Evolutionary conservation across 2,113 vertebrate genomes (phyloP), one percentile per base, ranked within the genome.

Genomic region (Pheucticus melanocephalus): DNA sequence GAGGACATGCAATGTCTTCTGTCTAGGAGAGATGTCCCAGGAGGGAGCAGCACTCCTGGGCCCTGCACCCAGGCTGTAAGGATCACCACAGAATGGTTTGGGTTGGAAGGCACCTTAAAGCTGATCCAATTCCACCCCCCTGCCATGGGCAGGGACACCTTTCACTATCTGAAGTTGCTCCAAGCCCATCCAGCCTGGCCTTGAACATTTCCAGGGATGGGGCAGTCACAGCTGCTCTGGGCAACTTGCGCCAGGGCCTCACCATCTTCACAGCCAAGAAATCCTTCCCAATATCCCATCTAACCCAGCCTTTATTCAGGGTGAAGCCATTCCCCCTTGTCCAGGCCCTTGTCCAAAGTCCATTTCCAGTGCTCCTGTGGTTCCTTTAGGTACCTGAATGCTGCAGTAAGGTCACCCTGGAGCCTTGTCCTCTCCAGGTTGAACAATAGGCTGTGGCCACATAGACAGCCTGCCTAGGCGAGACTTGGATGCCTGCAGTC

Each of bases 121-220:
- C 20, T 18, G 37, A 39, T 37, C 23, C 22, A 59, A 6, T 51
- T 20, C 44, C 23, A 8, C 2, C 12, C 5, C 5, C 3, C 18
- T 59, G 44, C 10, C 68, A 33, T 14, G 12, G 12, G 3, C 12
- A 59, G 33, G 19, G 22, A 39, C 44, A 66, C 2, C 5, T 88
- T 39, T 11, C 12, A 11, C 33, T 13, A 2, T 1, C 3, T 33
- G 9, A 60, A 13, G 5, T 0, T 73, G 5, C 60, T 75, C 19
- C 28, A n/a, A 44, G 7, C 19, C 8, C 0, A 0, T 51, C n/a
- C 39, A 45, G 0, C 33, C 14, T 12, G 15, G 11, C 10, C 16
- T 47, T 25, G 14, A 0, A 8, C 47, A 45, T 6, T 54, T 2
- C 17, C 63, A 61, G 21, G 12, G 30, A 47, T 42, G 21, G 8